Evolutionary conservation across 2,888 invertebrate genomes (phyloP).

Genomic region (Lymantria monacha): DNA sequence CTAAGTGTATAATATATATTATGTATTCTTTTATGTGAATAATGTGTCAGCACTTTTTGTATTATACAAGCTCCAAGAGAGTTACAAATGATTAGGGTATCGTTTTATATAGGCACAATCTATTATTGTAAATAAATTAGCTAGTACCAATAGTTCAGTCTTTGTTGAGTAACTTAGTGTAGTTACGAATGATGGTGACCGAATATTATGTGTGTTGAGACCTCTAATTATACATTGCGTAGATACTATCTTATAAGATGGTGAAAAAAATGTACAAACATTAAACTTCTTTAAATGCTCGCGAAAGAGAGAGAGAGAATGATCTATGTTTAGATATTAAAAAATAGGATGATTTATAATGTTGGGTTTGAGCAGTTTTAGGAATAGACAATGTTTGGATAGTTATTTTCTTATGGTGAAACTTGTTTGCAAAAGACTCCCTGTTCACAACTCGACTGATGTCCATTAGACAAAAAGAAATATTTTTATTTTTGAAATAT

Average conservation of each 20-base stretch:
- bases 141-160: constrained; percentile 63
- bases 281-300: constrained; percentile 44
- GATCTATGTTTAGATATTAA: constrained; percentile 56
- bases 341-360: constrained; percentile 57
- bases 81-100: constrained; percentile 64
- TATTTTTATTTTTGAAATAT: constrained; percentile 29
- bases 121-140: constrained; percentile 77
- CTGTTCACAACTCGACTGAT: constrained; percentile 45
- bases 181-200: constrained; percentile 41
- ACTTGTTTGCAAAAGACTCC: constrained; percentile 36
- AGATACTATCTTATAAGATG: constrained; percentile 20
- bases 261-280: constrained; percentile 55
- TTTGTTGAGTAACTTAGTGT: constrained; percentile 59
- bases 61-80: constrained; percentile 63
- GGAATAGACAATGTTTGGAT: constrained; percentile 39
- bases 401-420: constrained; percentile 30
- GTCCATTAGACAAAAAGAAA: constrained; percentile 34
- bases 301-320: constrained; percentile 48
- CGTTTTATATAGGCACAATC: constrained; percentile 75
- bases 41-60: constrained; percentile 76
- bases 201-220: constrained; percentile 20
- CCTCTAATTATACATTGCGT: constrained; percentile 11
- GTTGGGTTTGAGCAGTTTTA: constrained; percentile 53
- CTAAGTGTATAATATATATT: constrained; percentile 71
- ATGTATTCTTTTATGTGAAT: constrained; percentile 76